Evolutionary conservation across 2,888 invertebrate species (phyloP).

Genomic region (Bellardia pandia): DNA sequence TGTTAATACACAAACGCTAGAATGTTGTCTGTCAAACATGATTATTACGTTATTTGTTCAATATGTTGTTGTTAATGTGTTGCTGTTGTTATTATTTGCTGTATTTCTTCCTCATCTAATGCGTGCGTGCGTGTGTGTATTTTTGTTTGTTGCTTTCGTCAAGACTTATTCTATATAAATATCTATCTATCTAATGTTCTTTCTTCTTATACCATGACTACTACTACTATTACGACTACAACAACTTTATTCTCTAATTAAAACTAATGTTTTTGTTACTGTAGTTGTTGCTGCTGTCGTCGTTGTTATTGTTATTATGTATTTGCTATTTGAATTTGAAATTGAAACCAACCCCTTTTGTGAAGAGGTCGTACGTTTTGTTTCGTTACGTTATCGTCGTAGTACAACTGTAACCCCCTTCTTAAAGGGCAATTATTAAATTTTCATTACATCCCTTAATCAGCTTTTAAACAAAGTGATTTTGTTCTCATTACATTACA

Average conservation of each 20-base stretch:
- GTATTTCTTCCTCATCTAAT: background rate
- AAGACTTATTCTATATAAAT: slow-evolving; percentile 13
- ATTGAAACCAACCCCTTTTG: slow-evolving; percentile 81
- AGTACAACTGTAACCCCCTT: slow-evolving; percentile 57
- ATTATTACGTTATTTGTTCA: slow-evolving; percentile 78
- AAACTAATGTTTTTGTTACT: slow-evolving; percentile 67
- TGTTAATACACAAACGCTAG: slow-evolving; percentile 73
- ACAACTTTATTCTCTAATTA: slow-evolving; percentile 68
- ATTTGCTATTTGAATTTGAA: slow-evolving; percentile 75
- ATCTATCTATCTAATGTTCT: background rate
- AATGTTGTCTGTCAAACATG: slow-evolving; percentile 78
- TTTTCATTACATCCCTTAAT: slow-evolving; percentile 83
- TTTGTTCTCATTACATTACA: slow-evolving; percentile 67
- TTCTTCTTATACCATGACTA: slow-evolving; percentile 25
- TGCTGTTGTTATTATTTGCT: slow-evolving; percentile 26
- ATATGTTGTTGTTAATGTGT: slow-evolving; percentile 28
- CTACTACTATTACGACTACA: slow-evolving; percentile 19
- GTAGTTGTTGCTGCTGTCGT: slow-evolving; percentile 26
- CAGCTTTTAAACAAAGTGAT: slow-evolving; percentile 78
- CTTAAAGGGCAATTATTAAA: slow-evolving; percentile 80
- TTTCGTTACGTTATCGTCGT: background rate
- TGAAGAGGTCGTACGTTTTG: slow-evolving; percentile 54
- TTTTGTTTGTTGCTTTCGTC: slow-evolving; percentile 47
- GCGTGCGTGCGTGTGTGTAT: background rate
- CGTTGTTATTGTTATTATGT: slow-evolving; percentile 31